Conservation (phyloP, 2,797 vertebrate genomes). For the Amblyopsis hoosieri region DNA sequence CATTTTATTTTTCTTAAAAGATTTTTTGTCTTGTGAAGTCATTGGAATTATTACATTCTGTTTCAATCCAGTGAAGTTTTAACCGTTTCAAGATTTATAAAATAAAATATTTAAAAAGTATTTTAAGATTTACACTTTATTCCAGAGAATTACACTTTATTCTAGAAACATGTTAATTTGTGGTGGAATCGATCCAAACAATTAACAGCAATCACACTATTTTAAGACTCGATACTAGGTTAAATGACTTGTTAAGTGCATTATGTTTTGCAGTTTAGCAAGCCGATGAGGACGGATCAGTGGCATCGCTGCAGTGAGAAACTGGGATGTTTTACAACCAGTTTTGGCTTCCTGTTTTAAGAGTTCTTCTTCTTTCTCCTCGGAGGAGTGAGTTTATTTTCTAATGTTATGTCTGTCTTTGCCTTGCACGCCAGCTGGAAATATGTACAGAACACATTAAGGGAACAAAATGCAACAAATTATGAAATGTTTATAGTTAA, state of each 20-base stretch:
- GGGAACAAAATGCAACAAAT: slow-evolving; percentile 51
- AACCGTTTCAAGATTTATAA: too few species aligned
- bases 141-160: too few species aligned
- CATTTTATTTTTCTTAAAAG: too few species aligned
- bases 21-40: too few species aligned
- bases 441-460: slow-evolving; percentile 75
- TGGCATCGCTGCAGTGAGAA: slow-evolving; percentile 36
- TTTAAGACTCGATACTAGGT: too few species aligned
- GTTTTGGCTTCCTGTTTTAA: slow-evolving; percentile 27
- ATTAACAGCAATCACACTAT: too few species aligned
- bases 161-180: too few species aligned
- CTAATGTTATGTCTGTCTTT: slow-evolving; percentile 74
- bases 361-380: slow-evolving; percentile 32
- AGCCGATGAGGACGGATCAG: slow-evolving; percentile 12
- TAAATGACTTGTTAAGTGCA: not conserved
- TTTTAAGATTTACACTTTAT: too few species aligned
- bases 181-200: too few species aligned
- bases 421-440: slow-evolving; percentile 78
- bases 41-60: too few species aligned
- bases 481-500: slow-evolving; percentile 51
- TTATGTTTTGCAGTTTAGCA: slow-evolving; percentile 4
- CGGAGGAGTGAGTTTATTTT: slow-evolving; percentile 72
- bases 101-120: too few species aligned
- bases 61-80: too few species aligned
- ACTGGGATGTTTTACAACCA: not conserved